These are phyloP conservation scores for Neotoma lepida DNA, from an alignment of 2,113 vertebrate species.

Conservation along the genomic window DNA sequence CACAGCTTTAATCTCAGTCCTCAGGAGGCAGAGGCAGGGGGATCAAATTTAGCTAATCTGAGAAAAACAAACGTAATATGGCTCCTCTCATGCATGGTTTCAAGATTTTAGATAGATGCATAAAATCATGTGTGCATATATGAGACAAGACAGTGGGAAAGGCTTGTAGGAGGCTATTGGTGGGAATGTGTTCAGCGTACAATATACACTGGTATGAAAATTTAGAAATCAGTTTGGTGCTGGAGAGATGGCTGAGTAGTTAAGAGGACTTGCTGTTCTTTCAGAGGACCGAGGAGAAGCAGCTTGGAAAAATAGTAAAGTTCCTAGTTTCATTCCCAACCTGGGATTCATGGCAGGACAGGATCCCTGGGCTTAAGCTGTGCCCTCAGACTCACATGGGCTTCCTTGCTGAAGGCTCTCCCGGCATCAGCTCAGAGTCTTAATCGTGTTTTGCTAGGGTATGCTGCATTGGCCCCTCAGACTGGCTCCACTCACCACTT, in stretches of 20 bases:
- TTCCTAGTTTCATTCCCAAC: background rate
- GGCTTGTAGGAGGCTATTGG: too few relatives aligned
- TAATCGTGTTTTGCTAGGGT: rapidly evolving
- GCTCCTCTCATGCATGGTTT: background rate
- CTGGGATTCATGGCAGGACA: background rate
- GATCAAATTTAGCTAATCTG: too few relatives aligned
- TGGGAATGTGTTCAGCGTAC: background rate
- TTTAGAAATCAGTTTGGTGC: background rate
- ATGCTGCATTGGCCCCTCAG: rapidly evolving
- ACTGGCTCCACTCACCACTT: background rate
- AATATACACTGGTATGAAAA: too few relatives aligned
- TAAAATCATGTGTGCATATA: background rate
- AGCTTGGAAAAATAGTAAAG: background rate
- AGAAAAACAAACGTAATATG: background rate
- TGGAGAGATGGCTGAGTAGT: background rate
- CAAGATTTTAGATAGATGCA: background rate
- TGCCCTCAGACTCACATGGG: background rate
- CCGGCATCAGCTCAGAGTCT: background rate
- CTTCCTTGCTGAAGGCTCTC: rapidly evolving
- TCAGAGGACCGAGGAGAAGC: background rate
- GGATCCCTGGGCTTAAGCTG: background rate
- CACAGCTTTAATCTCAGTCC: background rate
- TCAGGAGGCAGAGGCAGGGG: background rate
- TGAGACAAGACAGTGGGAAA: too few relatives aligned
- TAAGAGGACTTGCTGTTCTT: background rate